Base-by-base conservation (phyloP, 2,113 vertebrate species). In the Camarhynchus parvulus region DNA sequence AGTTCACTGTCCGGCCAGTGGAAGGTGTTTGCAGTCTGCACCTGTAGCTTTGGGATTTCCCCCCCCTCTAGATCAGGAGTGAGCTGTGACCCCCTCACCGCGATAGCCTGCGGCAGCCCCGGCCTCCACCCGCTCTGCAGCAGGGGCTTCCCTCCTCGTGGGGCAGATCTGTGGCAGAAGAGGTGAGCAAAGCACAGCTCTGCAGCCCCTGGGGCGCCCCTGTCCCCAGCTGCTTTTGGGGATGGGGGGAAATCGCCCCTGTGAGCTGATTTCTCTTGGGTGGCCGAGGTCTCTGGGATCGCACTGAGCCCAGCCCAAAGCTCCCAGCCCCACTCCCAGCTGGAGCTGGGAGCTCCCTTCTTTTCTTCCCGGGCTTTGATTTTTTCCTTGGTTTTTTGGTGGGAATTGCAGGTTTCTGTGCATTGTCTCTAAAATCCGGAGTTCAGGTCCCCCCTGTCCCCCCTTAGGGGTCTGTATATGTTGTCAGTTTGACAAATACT, bases 401-500 rank as follows among this genome's bases (percentile, higher is more conserved):
- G 83, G 86, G 83, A 86, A 66, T 46, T 35, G 30, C 61, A 95
- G 90, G 95, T 90, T 95, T 92, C 85, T 91, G 92, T 95, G 81
- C 91, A 24, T 90, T 94, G 86, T 92, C 74, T 97, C 77, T 92
- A 77, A 95, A 96, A 95, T 75, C 64, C 3, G 15, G 90, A 95
- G 93, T 87, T 94, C 90, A 95, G 94, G 88, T 96, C 81, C 81
- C 74, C 52, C 72, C 50, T 41, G 22, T 21, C 39, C 55, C 56
- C 94, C 77, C 62, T 95, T 95, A 94, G 92, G 96, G 95, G 92
- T 95, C 94, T 94, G 83, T 98, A 50, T 93, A 87, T 97, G 97
- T 98, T 97, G 95, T 98, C 91, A 92, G 95, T 97, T 98, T 97
- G 95, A 95, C 92, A 94, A 97, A 96, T 96, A 96, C 95, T 93